Percentiles rank a stretch among this genome's conserved stretches.
Conservation (phyloP, 2,797 vertebrate species). For the Natrix natrix region DNA sequence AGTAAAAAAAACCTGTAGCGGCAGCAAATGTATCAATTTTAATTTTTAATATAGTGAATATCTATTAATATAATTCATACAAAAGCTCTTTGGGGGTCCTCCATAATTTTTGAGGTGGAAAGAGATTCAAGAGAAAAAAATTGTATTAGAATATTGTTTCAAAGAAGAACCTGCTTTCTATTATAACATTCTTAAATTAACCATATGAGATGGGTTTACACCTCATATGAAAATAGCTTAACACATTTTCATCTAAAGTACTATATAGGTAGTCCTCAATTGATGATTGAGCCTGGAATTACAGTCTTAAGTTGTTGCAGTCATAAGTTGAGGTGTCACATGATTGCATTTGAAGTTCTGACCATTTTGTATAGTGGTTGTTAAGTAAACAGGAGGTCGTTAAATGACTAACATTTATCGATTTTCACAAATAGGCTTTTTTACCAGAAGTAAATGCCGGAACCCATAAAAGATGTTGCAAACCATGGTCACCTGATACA, state of each 20-base stretch:
- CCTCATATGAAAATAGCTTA: neutral
- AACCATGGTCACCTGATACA: neutral
- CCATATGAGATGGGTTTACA: neutral
- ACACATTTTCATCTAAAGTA: neutral
- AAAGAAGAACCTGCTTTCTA: slow-evolving; percentile 27
- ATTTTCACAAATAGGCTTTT: neutral
- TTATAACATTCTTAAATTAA: neutral
- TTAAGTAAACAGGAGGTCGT: neutral
- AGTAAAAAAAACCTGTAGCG: neutral
- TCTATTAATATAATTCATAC: neutral
- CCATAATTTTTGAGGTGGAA: neutral
- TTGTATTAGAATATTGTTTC: slow-evolving; percentile 24
- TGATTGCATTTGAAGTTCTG: neutral
- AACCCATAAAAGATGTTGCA: neutral
- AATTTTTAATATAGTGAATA: neutral
- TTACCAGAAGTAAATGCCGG: neutral
- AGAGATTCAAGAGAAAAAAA: neutral
- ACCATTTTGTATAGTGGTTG: neutral
- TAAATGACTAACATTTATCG: neutral
- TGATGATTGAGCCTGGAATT: neutral
- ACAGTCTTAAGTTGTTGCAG: neutral
- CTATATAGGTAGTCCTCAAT: neutral
- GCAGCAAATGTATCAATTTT: neutral
- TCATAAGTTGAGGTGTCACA: neutral
- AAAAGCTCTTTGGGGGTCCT: neutral